These are phyloP conservation scores for Chymomyza procnemis DNA, from an alignment of 2,888 invertebrate genomes.

Conservation along the genomic window DNA sequence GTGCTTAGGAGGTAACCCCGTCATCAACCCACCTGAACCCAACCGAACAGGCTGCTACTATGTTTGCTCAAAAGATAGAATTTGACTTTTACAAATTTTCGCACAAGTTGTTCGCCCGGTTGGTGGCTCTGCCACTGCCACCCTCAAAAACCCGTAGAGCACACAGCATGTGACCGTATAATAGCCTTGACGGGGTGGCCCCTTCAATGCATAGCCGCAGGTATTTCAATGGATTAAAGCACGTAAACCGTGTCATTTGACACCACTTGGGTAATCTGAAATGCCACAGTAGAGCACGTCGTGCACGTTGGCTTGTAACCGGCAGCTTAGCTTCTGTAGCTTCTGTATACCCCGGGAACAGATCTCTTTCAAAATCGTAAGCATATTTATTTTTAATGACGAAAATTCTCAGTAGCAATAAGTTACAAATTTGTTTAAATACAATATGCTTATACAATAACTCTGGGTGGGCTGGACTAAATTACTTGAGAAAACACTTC, in stretches of 20 bases:
- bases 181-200: conserved; percentile 59
- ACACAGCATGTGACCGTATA: conserved; percentile 68
- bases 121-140: neutral
- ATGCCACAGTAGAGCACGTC: conserved; percentile 48
- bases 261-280: conserved; percentile 74
- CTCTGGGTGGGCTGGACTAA: neutral
- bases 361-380: conserved; percentile 37
- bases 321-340: conserved; percentile 23
- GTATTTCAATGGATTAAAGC: conserved; percentile 70
- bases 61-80: conserved; percentile 73
- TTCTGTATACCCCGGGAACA: too few relatives aligned
- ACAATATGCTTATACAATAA: conserved; percentile 29
- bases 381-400: conserved; percentile 72
- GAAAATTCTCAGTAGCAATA: conserved; percentile 58
- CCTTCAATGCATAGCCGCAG: conserved; percentile 50
- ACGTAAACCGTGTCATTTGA: conserved; percentile 75
- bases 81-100: conserved; percentile 74
- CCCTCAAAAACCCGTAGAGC: conserved; percentile 9
- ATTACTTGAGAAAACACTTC: neutral
- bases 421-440: conserved; percentile 48
- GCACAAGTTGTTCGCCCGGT: conserved; percentile 52
- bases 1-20: conserved; percentile 5
- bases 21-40: conserved; percentile 22
- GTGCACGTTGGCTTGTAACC: conserved; percentile 1
- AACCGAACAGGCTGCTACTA: conserved; percentile 40